Percentiles rank a stretch among this genome's conserved stretches.
Evolutionary conservation across 2,888 invertebrate species (phyloP).

Genomic region (Mycalesis mineus): DNA sequence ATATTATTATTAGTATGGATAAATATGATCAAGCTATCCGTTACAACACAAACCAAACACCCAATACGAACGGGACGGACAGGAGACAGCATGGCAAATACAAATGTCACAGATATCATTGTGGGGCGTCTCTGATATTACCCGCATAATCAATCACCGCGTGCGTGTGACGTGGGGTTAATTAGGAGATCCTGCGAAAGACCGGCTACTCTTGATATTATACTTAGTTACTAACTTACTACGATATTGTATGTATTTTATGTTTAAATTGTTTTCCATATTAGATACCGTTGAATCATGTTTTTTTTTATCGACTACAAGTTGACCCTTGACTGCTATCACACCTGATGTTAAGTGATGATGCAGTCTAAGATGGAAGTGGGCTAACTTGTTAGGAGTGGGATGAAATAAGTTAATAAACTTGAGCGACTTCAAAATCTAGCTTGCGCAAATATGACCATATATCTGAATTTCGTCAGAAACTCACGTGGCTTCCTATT

Average conservation of each 20-base stretch:
- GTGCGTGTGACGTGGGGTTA: slow-evolving; percentile 15
- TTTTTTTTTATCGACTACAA: too few species aligned
- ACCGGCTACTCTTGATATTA: neutral
- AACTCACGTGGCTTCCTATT: too few species aligned
- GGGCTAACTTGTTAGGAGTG: too few species aligned
- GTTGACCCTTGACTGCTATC: too few species aligned
- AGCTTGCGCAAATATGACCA: too few species aligned
- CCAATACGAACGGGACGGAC: neutral
- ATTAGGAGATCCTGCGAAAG: slow-evolving; percentile 12
- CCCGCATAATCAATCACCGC: slow-evolving; percentile 10
- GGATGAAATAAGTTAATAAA: too few species aligned
- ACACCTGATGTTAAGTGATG: too few species aligned
- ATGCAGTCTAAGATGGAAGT: too few species aligned
- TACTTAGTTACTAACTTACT: neutral
- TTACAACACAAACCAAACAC: neutral
- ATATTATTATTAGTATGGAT: neutral
- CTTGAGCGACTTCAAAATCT: too few species aligned
- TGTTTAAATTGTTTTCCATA: too few species aligned
- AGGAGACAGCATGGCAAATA: slow-evolving; percentile 2
- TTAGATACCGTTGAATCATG: too few species aligned
- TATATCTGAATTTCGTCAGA: too few species aligned
- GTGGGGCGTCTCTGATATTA: slow-evolving; percentile 12
- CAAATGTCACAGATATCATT: slow-evolving; percentile 17
- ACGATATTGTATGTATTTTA: neutral
- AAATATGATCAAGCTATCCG: neutral